Evolutionary conservation across 2,888 invertebrate genomes (phyloP).

Genomic region (Heterodera filipjevi): DNA sequence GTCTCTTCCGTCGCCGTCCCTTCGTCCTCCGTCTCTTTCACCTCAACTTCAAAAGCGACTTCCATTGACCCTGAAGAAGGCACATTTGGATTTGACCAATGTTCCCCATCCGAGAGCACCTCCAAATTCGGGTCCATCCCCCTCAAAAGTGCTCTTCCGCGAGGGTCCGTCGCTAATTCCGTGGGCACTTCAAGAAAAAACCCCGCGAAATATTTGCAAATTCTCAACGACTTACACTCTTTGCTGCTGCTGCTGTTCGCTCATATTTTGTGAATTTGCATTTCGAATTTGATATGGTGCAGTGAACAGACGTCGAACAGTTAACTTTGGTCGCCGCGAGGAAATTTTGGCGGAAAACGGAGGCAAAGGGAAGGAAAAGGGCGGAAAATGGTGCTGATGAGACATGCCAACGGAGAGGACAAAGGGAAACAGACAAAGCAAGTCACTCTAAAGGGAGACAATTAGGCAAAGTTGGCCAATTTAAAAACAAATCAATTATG

Average conservation of each 20-base stretch:
- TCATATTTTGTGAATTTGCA: too few species aligned
- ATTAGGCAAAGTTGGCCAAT: too few species aligned
- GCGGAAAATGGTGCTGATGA: too few species aligned
- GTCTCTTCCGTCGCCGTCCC: neutral
- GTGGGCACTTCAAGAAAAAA: neutral
- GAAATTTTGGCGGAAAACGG: neutral
- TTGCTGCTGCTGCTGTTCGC: too few species aligned
- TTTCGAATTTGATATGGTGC: neutral
- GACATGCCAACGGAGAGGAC: too few species aligned
- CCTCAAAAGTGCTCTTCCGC: neutral
- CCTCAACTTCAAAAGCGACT: conserved; percentile 28
- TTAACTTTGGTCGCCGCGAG: neutral
- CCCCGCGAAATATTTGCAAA: neutral
- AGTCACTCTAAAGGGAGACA: too few species aligned
- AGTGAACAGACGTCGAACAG: neutral
- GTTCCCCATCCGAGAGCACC: neutral
- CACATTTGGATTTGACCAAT: neutral
- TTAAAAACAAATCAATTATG: too few species aligned
- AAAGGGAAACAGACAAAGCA: too few species aligned
- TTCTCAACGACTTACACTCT: neutral
- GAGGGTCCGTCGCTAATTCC: neutral
- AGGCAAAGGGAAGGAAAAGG: too few species aligned
- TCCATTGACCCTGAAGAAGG: conserved; percentile 5
- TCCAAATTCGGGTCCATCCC: neutral
- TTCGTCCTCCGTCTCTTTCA: conserved; percentile 18